Percentiles rank a stretch among this genome's conserved stretches.
phyloP scores from a whole-genome alignment of 2,113 vertebrate genomes.

The Cebus imitator region DNA sequence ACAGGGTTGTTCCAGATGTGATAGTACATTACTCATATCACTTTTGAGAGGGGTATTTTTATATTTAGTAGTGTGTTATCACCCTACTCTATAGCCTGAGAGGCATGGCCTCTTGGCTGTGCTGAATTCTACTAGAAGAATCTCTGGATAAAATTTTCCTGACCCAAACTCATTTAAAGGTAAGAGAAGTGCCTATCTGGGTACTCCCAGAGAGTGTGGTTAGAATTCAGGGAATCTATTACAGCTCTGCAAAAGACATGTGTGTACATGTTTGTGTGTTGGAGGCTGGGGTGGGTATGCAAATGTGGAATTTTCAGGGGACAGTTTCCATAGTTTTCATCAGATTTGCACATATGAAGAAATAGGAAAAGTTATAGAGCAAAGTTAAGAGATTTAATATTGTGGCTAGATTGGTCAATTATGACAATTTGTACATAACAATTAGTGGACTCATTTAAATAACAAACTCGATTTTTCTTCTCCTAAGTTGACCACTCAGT shows the following conservation, averaged over 20 bases:
- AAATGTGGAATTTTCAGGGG: not conserved
- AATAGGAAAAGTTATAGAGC: not conserved
- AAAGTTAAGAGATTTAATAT: not conserved
- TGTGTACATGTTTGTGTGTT: not conserved
- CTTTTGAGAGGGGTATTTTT: not conserved
- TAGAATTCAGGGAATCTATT: not conserved
- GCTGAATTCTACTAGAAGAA: not conserved
- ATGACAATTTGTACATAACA: not conserved
- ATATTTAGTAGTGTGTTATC: not conserved
- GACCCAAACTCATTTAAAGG: slow-evolving; percentile 31
- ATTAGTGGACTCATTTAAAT: not conserved
- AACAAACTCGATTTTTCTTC: not conserved
- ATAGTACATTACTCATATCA: not conserved
- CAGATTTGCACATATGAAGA: slow-evolving; percentile 28
- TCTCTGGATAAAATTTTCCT: not conserved
- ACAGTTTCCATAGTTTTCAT: not conserved
- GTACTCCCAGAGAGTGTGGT: not conserved
- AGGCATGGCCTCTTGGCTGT: not conserved
- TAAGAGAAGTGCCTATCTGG: not conserved
- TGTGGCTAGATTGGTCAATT: not conserved
- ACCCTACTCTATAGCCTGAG: not conserved
- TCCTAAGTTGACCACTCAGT: not conserved
- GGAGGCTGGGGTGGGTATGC: not conserved
- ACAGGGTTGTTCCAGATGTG: not conserved
- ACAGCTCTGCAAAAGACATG: not conserved